Percentiles rank a stretch among this genome's conserved stretches.
These are phyloP conservation scores for Fopius arisanus DNA, from an alignment of 1,140 invertebrate genomes.

Conservation along the genomic window DNA sequence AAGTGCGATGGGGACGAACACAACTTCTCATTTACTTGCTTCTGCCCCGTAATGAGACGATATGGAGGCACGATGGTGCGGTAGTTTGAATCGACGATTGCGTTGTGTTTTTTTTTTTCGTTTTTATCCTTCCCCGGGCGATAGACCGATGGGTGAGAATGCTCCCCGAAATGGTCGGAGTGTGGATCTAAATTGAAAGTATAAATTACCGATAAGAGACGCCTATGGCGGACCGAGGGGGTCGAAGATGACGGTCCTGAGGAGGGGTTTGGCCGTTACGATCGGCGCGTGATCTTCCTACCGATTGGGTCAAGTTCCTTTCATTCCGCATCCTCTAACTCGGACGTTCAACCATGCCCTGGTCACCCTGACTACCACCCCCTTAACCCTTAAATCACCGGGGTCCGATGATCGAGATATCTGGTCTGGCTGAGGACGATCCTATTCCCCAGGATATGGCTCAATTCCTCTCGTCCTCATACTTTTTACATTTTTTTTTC, in stretches of 20 bases:
- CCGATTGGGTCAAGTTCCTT: slow-evolving; percentile 38
- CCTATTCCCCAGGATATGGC: background rate
- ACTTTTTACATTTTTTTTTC: background rate
- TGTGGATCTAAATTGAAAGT: slow-evolving; percentile 57
- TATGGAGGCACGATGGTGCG: slow-evolving; percentile 13
- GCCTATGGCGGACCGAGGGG: slow-evolving; percentile 16
- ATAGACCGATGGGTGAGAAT: background rate
- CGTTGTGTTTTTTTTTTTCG: slow-evolving; percentile 34
- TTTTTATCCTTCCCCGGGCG: slow-evolving; percentile 5
- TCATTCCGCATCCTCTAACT: background rate
- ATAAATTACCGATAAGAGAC: slow-evolving; percentile 60
- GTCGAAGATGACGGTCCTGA: background rate
- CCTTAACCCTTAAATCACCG: too few relatives aligned
- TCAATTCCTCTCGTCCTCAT: too few relatives aligned
- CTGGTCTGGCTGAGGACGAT: background rate
- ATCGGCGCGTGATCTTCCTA: slow-evolving; percentile 52
- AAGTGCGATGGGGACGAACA: background rate
- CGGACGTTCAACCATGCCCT: background rate
- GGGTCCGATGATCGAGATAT: background rate
- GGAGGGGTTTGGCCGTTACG: slow-evolving; percentile 48
- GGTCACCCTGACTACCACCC: background rate
- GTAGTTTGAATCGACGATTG: slow-evolving; percentile 26
- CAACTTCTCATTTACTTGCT: background rate
- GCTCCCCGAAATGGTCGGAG: slow-evolving; percentile 32
- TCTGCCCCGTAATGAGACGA: background rate